These are phyloP conservation scores for Haemorhous mexicanus DNA, from an alignment of 2,113 vertebrate species.

Conservation along the genomic window DNA sequence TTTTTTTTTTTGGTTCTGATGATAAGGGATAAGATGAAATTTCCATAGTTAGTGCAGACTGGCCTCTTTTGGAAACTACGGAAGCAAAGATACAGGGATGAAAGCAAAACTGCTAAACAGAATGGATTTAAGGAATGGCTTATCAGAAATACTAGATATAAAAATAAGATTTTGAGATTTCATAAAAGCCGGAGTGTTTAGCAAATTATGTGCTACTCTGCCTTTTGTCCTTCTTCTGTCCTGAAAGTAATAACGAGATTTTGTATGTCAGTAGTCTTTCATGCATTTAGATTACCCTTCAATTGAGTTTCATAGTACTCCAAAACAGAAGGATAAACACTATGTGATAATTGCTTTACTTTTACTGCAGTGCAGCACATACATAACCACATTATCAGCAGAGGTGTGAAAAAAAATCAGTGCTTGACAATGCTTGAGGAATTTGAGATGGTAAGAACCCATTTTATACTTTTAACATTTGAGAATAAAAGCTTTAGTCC, in stretches of 20 bases:
- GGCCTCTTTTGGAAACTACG: background rate
- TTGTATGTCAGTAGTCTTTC: background rate
- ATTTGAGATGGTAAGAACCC: background rate
- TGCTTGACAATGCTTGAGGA: background rate
- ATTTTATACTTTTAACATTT: background rate
- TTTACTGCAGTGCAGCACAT: constrained; percentile 22
- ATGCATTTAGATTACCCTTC: constrained; percentile 51
- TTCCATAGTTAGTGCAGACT: background rate
- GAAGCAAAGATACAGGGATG: background rate
- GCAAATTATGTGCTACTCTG: background rate
- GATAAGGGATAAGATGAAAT: background rate
- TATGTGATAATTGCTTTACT: constrained; percentile 30
- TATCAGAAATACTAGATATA: background rate
- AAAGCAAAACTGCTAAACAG: background rate
- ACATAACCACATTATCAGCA: background rate
- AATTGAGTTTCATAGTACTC: background rate
- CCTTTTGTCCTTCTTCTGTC: constrained; percentile 19
- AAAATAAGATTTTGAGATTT: background rate
- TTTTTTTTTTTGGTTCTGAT: background rate
- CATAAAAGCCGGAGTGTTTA: background rate
- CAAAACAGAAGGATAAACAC: constrained; percentile 48
- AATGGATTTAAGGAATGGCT: background rate
- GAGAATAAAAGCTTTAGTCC: background rate
- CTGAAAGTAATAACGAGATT: background rate
- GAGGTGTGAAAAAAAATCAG: background rate